Conservation (phyloP, 2,113 vertebrate genomes). For the Machaerirhynchus nigripectus region DNA sequence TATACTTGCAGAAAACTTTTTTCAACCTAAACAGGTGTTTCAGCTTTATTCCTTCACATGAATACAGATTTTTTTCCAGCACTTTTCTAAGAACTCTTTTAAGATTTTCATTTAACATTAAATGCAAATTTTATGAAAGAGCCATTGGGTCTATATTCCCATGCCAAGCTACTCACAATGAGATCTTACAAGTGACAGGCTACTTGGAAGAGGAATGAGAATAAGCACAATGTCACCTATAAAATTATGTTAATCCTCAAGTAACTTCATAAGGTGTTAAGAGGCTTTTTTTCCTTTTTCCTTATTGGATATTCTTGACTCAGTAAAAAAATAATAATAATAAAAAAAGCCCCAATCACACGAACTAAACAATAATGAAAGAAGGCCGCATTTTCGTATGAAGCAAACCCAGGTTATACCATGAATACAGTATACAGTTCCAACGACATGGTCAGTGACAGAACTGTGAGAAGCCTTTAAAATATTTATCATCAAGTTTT, state of each 20-base stretch:
- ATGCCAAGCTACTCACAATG: background rate
- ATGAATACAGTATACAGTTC: background rate
- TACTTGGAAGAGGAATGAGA: background rate
- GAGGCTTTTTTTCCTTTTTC: background rate
- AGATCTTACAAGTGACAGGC: background rate
- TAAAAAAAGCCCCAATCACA: accelerated
- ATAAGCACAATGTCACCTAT: background rate
- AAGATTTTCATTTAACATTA: slow-evolving; percentile 11
- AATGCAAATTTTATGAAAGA: slow-evolving; percentile 23
- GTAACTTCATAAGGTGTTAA: slow-evolving; percentile 14
- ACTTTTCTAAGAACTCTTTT: background rate
- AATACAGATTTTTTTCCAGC: background rate
- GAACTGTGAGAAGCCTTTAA: background rate
- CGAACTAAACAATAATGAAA: background rate
- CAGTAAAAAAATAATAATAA: slow-evolving; percentile 2
- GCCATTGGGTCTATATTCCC: background rate
- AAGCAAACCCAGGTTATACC: background rate
- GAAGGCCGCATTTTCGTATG: background rate
- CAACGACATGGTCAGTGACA: background rate
- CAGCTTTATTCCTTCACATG: slow-evolving; percentile 29
- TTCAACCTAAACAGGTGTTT: slow-evolving; percentile 65
- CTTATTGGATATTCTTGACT: background rate
- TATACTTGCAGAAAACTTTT: slow-evolving; percentile 76
- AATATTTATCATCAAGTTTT: background rate
- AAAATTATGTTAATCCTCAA: slow-evolving; percentile 35